Conservation (phyloP, 2,113 vertebrate species). For the Microtus ochrogaster region DNA sequence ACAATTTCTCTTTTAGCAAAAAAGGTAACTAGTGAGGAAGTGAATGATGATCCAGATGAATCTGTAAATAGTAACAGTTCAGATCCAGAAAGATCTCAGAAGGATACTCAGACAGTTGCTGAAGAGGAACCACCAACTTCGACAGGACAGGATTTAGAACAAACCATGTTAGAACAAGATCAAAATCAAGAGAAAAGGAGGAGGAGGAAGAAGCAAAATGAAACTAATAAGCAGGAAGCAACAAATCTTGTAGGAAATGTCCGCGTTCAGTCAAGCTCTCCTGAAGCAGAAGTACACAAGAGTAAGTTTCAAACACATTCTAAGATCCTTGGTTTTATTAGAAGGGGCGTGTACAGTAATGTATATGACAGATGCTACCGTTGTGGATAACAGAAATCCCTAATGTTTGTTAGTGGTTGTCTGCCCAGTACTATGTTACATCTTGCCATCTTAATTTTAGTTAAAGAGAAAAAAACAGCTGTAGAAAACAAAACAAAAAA, state of each 20-base stretch:
- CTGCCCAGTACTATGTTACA: neutral
- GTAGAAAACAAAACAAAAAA: neutral
- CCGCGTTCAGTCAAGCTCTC: slow-evolving; percentile 9
- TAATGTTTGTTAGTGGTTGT: slow-evolving; percentile 10
- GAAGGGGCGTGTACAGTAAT: neutral
- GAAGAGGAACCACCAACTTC: slow-evolving; percentile 89
- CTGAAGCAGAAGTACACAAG: slow-evolving; percentile 71
- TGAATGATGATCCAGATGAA: slow-evolving; percentile 66
- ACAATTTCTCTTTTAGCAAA: slow-evolving; percentile 67
- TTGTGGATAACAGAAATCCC: neutral
- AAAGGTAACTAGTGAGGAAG: slow-evolving; percentile 76
- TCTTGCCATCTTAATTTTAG: slow-evolving; percentile 8
- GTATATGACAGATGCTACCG: neutral
- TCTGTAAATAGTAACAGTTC: slow-evolving; percentile 72
- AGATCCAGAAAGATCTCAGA: slow-evolving; percentile 83
- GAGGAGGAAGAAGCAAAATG: slow-evolving; percentile 85
- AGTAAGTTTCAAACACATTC: slow-evolving; percentile 79
- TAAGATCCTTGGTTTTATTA: neutral
- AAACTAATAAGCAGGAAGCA: slow-evolving; percentile 65
- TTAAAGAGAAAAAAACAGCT: neutral
- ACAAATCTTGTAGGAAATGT: slow-evolving; percentile 67
- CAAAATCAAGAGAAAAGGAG: slow-evolving; percentile 86
- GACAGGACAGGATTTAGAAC: slow-evolving; percentile 75
- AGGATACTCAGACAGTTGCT: slow-evolving; percentile 83
- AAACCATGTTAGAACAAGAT: slow-evolving; percentile 66